Evolutionary conservation across 1,140 invertebrate genomes (phyloP).

Genomic region (Glossosoma conforme): DNA sequence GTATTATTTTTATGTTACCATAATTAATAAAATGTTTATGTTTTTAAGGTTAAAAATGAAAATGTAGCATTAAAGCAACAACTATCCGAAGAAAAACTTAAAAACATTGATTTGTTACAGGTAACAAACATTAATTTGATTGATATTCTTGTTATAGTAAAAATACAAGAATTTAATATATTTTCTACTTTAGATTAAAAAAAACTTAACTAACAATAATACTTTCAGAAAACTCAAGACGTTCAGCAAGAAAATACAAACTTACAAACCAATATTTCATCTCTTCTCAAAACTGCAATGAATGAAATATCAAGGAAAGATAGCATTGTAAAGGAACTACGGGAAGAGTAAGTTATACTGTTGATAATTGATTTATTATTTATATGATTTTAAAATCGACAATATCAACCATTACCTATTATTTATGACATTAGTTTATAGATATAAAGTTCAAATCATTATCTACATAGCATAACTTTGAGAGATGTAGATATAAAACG

Average conservation of each 20-base stretch:
- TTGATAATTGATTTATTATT: no score
- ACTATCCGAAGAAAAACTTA: background rate
- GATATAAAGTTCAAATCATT: no score
- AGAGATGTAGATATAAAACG: no score
- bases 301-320: slow-evolving; percentile 12
- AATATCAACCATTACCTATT: no score
- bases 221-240: slow-evolving; percentile 4
- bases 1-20: background rate
- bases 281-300: slow-evolving; percentile 10
- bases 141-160: no score
- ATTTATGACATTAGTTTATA: no score
- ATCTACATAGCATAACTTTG: no score
- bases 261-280: slow-evolving; percentile 10
- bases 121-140: no score
- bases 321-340: slow-evolving; percentile 3
- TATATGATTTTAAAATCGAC: no score
- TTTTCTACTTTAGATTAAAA: no score
- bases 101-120: background rate
- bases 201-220: background rate
- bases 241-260: slow-evolving; percentile 5
- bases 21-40: slow-evolving; percentile 1
- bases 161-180: no score
- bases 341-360: slow-evolving; percentile 2
- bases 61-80: slow-evolving; percentile 1
- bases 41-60: slow-evolving; percentile 7